Base-by-base conservation (phyloP, 2,113 vertebrate species). In the Hirundichthys speculiger region DNA sequence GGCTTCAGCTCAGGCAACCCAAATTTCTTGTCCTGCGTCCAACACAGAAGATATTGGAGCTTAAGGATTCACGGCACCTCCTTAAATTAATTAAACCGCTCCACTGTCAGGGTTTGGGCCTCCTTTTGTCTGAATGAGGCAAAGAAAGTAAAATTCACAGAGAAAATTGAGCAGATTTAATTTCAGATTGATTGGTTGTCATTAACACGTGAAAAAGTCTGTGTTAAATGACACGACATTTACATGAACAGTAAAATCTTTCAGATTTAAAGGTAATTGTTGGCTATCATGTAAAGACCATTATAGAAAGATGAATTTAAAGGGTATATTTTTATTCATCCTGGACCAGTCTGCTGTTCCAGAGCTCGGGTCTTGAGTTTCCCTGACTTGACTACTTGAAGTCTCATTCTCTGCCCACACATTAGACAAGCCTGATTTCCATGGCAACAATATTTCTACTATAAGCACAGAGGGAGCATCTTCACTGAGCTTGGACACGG, bases 71-170 rank as follows among this genome's bases (percentile, higher is more conserved):
- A n/a, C 60, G 18, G 38, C 68, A 80, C 63, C 57, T 76, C 69
- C 80, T 80, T 73, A 77, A 82, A 88, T 88, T 72, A 89, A 73
- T 88, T 76, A 88, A 88, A 52, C 75, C 51, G 68, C 41, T 67
- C 73, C 49, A 1, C 47, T 71, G 61, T 73, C 22, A 58, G 49
- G 30, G 27, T 22, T 27, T 19, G 14, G 9, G 30, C 13, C 43
- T 43, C 11, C 22, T 34, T 62, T 38, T 41, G 7, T 47, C 30
- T 34, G 30, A 34, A 34, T 34, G 30, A 34, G 9, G 6, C 30
- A 34, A n/a, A n/a, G n/a, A n/a, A n/a, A n/a, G n/a, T n/a, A n/a
- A n/a, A n/a, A n/a, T n/a, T n/a, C n/a, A n/a, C n/a, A n/a, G n/a
- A n/a, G n/a, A n/a, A n/a, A n/a, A n/a, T 34, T 34, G 30, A 34